Evolutionary conservation across 1,140 invertebrate genomes (phyloP).

Genomic region (Diplogasteroides magnus): DNA sequence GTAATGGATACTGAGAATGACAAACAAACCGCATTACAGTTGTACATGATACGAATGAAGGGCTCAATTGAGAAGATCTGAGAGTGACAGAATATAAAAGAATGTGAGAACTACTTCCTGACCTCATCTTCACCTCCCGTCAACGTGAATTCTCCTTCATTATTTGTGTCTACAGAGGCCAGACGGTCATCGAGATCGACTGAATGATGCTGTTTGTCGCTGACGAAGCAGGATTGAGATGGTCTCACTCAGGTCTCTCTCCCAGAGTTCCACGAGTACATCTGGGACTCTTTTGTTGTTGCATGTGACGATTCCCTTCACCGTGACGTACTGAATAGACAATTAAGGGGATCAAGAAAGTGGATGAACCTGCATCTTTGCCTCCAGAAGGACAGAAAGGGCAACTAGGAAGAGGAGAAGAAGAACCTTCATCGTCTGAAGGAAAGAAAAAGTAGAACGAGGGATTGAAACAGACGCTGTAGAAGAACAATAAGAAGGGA

Average conservation of each 20-base stretch:
- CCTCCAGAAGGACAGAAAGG: not conserved
- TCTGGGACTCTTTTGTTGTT: slow-evolving; percentile 24
- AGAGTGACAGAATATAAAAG: too few species aligned
- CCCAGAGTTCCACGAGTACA: slow-evolving; percentile 25
- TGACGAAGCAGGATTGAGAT: not conserved
- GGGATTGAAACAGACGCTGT: too few species aligned
- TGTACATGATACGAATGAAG: too few species aligned
- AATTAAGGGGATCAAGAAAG: not conserved
- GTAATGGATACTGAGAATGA: too few species aligned
- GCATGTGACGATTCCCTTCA: slow-evolving; percentile 24
- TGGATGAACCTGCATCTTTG: slow-evolving; percentile 1
- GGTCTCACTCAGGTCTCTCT: slow-evolving; percentile 26
- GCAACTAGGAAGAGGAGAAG: not conserved
- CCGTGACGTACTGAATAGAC: slow-evolving; percentile 18
- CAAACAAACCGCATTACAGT: too few species aligned
- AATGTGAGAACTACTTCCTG: too few species aligned
- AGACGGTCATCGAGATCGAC: not conserved
- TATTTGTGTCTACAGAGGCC: not conserved
- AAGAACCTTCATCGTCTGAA: not conserved
- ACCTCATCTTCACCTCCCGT: not conserved
- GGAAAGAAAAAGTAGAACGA: too few species aligned
- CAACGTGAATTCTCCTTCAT: not conserved
- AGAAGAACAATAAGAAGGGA: too few species aligned
- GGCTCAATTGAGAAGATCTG: too few species aligned
- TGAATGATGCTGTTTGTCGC: not conserved